Evolutionary conservation across 2,797 vertebrate species (phyloP), one percentile per base, ranked within the genome.

Genomic region (Enteromius anoplus): DNA sequence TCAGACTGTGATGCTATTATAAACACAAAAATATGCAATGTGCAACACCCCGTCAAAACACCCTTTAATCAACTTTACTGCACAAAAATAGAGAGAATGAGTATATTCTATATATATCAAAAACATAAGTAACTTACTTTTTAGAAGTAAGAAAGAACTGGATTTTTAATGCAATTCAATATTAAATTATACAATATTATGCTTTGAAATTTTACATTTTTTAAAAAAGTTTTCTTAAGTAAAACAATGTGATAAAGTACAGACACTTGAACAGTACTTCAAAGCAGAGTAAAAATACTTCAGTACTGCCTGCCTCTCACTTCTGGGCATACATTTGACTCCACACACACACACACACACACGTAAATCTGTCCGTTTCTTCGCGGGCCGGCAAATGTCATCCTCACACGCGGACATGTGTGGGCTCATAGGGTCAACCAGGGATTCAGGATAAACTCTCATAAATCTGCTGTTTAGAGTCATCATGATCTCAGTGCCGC

Each of bases 1-100:
- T 88, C 90, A 85, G 90, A 89, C 90, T 85, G 79, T 88, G 86
- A 88, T 86, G 86, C 4, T 51, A 51, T 64, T 88, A 88, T 62
- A 62, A 73, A 68, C 7, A 55, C 87, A 90, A 89, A 76, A 75
- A 82, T 17, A 60, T 62, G 34, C 69, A 11, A 37, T 29, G 62
- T 65, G 80, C 49, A 51, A 51, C 6, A 19, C 47, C 15, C 5
- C 14, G 1, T 42, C 37, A 2, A 45, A 69, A 65, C 49, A 53
- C 12, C 14, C 37, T 77, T 51, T 53, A 4, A 78, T 47, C 12
- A 47, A 70, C 40, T 23, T 45, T 1, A 14, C 66, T n/a, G 19
- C 65, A 40, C 10, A 69, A 3, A 3, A 69, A 42, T 10, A 40
- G 40, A 42, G 40, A 42, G 9, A 42, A 42, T 42, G 8, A 32